Evolutionary conservation across 2,888 invertebrate genomes (phyloP), one percentile per base, ranked within the genome.

Genomic region (Camptogramma bilineatum): DNA sequence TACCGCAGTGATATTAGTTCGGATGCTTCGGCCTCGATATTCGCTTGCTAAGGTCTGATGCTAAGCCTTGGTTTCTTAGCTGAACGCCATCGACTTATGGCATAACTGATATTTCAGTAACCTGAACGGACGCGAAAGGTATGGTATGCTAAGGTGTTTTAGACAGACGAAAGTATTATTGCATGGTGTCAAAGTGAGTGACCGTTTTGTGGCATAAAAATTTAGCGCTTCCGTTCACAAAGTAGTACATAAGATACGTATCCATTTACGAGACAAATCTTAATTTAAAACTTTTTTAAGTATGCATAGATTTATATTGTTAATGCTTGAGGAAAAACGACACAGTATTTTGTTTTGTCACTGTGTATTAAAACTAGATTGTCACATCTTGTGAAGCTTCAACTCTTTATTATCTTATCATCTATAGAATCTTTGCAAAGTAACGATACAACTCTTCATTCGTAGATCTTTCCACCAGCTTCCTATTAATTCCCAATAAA

Each of bases 1-100:
- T 78, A 79, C 79, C 78, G 80, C 82, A 83, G 85, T 85, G 84
- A 87, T 90, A 90, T 88, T 89, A 86, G 86, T 84, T 85, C 81
- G 82, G 81, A 52, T 61, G 58, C 34, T 50, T 18, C 44, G 51
- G 47, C 44, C 48, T 28, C 54, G 46, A 60, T 64, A 69, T 63
- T 56, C 66, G 46, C 66, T 52, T 44, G 39, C 48, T 62, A 61
- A 59, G 61, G 50, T 59, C 63, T 66, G 55, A 19, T 34, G 52
- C 54, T 47, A 56, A 47, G 54, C 21, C 13, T 53, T n/a, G 39
- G 24, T 24, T 34, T 1, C 34, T 34, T 34, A 34, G 34, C 34
- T 44, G 13, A 18, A 31, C 55, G 58, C 59, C 62, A 52, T 46
- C 16, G 42, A 21, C 21, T 21, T 34, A 24, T 4, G 34, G 8